These are phyloP conservation scores for Neosilurus hyrtlii DNA, from an alignment of 2,797 vertebrate genomes.

Conservation along the genomic window DNA sequence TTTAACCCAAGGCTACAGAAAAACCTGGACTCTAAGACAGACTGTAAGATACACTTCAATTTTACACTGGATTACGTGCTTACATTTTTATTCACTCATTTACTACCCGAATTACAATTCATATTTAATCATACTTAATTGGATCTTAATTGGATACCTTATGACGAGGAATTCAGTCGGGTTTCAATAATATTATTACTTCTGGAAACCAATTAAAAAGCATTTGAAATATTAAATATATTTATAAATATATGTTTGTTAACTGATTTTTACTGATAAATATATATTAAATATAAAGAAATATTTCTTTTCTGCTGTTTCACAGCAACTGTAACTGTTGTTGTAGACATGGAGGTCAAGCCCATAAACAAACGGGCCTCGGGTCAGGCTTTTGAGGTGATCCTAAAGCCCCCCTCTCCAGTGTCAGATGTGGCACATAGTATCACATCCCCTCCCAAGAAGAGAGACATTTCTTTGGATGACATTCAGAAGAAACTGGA, in stretches of 20 bases:
- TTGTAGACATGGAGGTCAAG: conserved; percentile 94
- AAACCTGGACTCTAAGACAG: conserved; percentile 87
- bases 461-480: conserved; percentile 91
- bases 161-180: neutral
- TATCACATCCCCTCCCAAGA: conserved; percentile 83
- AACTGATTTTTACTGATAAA: too few species aligned
- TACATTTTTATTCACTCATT: neutral
- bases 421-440: conserved; percentile 83
- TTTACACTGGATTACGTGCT: neutral
- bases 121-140: neutral
- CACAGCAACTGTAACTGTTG: conserved; percentile 31
- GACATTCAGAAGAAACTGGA: conserved; percentile 96
- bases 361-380: conserved; percentile 92
- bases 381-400: conserved; percentile 96
- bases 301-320: neutral
- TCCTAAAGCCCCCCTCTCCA: conserved; percentile 91
- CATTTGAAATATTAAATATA: too few species aligned
- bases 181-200: neutral
- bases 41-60: conserved; percentile 73
- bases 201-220: too few species aligned
- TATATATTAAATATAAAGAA: neutral
- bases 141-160: neutral
- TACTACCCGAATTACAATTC: neutral
- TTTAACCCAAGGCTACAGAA: conserved; percentile 93
- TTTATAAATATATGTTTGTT: too few species aligned